Evolutionary conservation across 1,140 invertebrate species (phyloP), one percentile per base, ranked within the genome.

Genomic region (Kradibia gibbosae): DNA sequence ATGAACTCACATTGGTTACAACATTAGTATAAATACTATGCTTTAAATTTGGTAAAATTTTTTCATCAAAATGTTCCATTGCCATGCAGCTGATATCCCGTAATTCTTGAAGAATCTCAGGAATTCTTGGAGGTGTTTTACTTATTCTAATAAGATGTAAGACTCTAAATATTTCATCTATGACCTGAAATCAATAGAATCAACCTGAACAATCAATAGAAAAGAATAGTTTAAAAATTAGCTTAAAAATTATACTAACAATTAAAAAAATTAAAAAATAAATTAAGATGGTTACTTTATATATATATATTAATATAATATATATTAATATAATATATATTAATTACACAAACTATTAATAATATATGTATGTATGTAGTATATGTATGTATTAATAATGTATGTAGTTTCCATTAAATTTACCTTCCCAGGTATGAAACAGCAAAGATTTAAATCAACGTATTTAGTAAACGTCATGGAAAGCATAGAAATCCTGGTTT

Each of bases 1-100:
- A 91, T 1, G 88, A 85, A 55, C 85, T 87, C 3, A 88, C 86
- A 81, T 88, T 88, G 39, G 86, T 88, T 10, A 89, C 87, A 17
- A 90, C 85, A 5, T 90, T 89, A 8, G 88, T 85, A 60, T 87
- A 88, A 74, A 91, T 86, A 78, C 84, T 91, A 25, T 91, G 87
- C 78, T 91, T 92, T 11, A 94, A 85, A 65, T 88, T 87, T 39
- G 95, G 95, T 67, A 94, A 90, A 84, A 98, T 97, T 87, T 97
- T 95, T 84, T 98, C 97, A 88, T 98, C 97, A 91, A 99, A 99
- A 90, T 98, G 96, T 87, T 99, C 97, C 92, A 98, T 98, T 0
- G 97, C 97, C 97, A 98, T 98, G 39, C 97, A 98, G 20, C 96
- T 98, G 76, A 98, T 97, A 87, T 98, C 97, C 1, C 97, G 90